phyloP scores from a whole-genome alignment of 2,113 vertebrate species.

The Tyto alba region DNA sequence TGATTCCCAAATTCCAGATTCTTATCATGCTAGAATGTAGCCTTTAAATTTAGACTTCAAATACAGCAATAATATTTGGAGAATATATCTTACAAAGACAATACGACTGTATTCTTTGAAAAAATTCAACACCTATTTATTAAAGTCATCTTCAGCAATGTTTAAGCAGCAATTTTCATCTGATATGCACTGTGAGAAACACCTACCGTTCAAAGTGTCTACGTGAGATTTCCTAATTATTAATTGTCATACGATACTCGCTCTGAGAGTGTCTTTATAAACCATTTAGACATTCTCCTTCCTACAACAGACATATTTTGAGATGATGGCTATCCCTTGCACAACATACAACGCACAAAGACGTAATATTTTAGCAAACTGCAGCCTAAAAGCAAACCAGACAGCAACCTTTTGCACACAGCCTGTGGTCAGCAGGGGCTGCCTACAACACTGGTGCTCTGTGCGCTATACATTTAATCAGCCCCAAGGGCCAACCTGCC shows the following conservation, averaged over 20 bases:
- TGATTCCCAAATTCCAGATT: background rate
- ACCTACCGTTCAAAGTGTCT: background rate
- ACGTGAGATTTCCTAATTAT: background rate
- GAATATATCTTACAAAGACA: background rate
- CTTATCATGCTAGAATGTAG: background rate
- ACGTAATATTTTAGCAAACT: background rate
- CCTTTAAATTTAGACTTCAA: background rate
- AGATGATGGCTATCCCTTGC: background rate
- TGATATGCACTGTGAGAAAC: background rate
- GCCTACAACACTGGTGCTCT: background rate
- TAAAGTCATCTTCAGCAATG: background rate
- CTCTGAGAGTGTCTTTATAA: background rate
- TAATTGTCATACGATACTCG: background rate
- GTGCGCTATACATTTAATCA: background rate
- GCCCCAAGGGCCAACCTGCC: constrained; percentile 25
- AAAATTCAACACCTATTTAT: background rate
- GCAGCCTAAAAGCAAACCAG: background rate
- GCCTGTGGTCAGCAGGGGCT: background rate
- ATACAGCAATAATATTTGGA: background rate
- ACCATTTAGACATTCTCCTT: background rate
- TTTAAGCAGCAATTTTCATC: background rate
- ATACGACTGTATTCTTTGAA: background rate
- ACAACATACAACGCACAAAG: background rate
- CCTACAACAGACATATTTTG: background rate
- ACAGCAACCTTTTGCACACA: background rate